Percentiles rank a stretch among this genome's conserved stretches.
Conservation (phyloP, 2,797 vertebrate genomes). For the Semaprochilodus insignis region DNA sequence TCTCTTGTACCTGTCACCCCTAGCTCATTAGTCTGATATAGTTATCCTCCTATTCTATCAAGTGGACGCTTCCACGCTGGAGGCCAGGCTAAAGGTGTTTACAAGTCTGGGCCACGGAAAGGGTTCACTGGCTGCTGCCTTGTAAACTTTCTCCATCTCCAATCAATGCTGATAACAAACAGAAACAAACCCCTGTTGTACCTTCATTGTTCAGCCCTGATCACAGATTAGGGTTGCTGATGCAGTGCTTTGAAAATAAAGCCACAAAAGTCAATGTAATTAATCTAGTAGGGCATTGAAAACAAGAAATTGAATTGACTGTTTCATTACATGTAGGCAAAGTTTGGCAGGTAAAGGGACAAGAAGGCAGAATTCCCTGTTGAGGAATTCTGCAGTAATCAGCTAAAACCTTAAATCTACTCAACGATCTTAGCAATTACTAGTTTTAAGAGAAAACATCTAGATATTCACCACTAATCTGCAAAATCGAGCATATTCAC, state of each 20-base stretch:
- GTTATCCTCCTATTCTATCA: constrained; percentile 12
- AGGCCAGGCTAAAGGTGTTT: constrained; percentile 30
- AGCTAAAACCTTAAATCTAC: not conserved
- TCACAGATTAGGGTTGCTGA: constrained; percentile 37
- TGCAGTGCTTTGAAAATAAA: constrained; percentile 44
- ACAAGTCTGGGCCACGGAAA: not conserved
- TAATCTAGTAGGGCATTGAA: constrained; percentile 39
- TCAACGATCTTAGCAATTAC: not conserved
- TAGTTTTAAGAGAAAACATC: not conserved
- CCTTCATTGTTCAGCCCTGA: constrained; percentile 27
- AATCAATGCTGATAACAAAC: constrained; percentile 34
- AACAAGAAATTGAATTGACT: constrained; percentile 41
- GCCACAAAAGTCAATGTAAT: constrained; percentile 32
- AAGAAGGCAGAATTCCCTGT: not conserved
- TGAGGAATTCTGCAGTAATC: not conserved
- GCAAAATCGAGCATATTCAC: not conserved
- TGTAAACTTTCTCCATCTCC: constrained; percentile 28
- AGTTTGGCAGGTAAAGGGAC: not conserved
- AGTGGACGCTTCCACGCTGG: not conserved
- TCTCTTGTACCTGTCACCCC: constrained; percentile 24
- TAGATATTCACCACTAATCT: not conserved
- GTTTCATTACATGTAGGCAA: constrained; percentile 34
- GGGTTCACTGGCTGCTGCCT: not conserved
- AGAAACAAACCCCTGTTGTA: constrained; percentile 10
- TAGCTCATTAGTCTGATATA: constrained; percentile 18